Evolutionary conservation across 2,113 vertebrate species (phyloP).

Genomic region (Alethe diademata): DNA sequence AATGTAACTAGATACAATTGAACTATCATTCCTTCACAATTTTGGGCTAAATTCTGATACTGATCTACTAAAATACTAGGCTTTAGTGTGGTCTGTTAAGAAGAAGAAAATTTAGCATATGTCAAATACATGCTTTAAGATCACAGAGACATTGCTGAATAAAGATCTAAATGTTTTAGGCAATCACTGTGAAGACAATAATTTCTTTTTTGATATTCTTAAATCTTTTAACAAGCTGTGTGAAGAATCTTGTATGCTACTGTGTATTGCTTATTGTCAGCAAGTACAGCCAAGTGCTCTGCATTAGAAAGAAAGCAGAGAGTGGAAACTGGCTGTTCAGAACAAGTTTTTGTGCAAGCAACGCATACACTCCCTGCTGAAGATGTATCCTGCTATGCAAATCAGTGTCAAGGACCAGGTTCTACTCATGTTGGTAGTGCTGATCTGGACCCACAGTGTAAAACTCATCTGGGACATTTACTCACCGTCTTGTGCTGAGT

Average conservation of each 20-base stretch:
- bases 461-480: not conserved
- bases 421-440: not conserved
- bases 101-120: not conserved
- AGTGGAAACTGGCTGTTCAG: not conserved
- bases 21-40: not conserved
- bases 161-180: not conserved
- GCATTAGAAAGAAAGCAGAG: not conserved
- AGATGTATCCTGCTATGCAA: not conserved
- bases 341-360: not conserved
- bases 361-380: not conserved
- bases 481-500: slow-evolving; percentile 91
- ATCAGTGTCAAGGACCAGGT: not conserved
- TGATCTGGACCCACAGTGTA: not conserved
- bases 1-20: not conserved
- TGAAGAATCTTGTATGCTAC: not conserved
- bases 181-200: not conserved
- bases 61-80: not conserved
- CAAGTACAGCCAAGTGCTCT: not conserved
- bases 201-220: not conserved
- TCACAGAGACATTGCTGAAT: not conserved
- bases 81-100: not conserved
- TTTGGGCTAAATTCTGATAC: not conserved
- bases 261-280: not conserved
- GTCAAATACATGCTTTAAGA: not conserved
- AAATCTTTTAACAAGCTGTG: not conserved